Base-by-base conservation (phyloP, 2,113 vertebrate genomes). In the Xiphophorus maculatus region DNA sequence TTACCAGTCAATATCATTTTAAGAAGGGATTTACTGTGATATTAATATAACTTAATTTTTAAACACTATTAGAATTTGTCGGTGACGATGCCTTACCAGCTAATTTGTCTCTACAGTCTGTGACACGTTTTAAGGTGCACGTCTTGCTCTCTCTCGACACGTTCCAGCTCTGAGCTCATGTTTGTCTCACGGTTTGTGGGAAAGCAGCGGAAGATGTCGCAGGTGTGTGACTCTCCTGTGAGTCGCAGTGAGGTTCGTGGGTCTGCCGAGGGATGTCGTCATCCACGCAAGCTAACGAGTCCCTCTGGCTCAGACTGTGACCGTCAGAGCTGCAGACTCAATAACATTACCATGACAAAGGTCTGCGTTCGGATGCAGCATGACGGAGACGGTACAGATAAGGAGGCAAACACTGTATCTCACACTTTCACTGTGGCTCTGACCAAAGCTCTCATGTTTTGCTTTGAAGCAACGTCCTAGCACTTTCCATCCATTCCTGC, bases 321-420 rank as follows among this genome's bases (percentile, higher is more conserved):
- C 60, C 83, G 91, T 88, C 89, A 85, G 90, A 83, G 84, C 82
- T 70, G 76, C 86, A 91, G 90, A 87, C 88, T 78, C 60, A 76
- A 28, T 58, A 54, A 42, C 66, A 93, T 93, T 91, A 92, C 61
- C 90, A 93, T 93, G 89, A 93, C 91, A 93, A 94, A 86, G 85
- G 81, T 83, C 80, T 81, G 64, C 61, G 82, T 66, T 74, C 44
- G 66, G 81, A 90, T 89, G 85, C 74, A 82, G 85, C 68, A 68
- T 44, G 87, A 90, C 84, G 81, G 84, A 85, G 80, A 80, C 83
- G 48, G 83, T 33, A 63, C 48, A 76, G 80, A 84, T 81, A 85
- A 80, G 77, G 89, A 44, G 84, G 61, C 71, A 22, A 74, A 40
- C 48, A 60, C 51, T 44, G 64, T 80, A 84, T 84, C 85, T 90